These are phyloP conservation scores for Aethina tumida DNA, from an alignment of 1,140 invertebrate species.

Conservation along the genomic window DNA sequence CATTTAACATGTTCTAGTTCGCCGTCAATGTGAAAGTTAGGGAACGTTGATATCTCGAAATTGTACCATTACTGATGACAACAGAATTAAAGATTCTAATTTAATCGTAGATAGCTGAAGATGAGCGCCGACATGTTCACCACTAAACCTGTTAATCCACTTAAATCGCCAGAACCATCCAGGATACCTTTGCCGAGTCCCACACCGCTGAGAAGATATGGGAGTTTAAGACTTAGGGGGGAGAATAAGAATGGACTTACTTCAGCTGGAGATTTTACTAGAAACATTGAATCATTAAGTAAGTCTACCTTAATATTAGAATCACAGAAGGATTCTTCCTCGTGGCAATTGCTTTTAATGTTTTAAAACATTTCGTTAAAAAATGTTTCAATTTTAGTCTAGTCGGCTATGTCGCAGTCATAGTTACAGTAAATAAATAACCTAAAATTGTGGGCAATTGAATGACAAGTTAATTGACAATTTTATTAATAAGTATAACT, in stretches of 20 bases:
- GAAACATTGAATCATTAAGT: too few species aligned
- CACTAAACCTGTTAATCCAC: conserved; percentile 3
- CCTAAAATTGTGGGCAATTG: too few species aligned
- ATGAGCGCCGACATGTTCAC: conserved; percentile 19
- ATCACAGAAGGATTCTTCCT: not conserved
- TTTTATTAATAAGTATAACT: too few species aligned
- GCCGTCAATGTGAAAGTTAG: too few species aligned
- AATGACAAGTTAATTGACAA: too few species aligned
- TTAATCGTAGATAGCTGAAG: too few species aligned
- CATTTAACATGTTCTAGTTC: too few species aligned
- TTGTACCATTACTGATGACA: too few species aligned
- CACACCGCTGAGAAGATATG: conserved; percentile 36
- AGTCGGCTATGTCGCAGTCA: not conserved
- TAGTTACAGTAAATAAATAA: not conserved
- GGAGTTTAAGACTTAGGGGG: conserved; percentile 37
- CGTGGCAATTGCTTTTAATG: not conserved
- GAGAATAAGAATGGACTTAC: too few species aligned
- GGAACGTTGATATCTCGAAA: too few species aligned
- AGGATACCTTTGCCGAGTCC: conserved; percentile 30
- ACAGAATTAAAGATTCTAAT: too few species aligned
- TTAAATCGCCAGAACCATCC: conserved; percentile 7
- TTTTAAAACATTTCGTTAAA: not conserved
- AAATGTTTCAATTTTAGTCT: not conserved
- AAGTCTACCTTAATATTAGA: conserved; percentile 6
- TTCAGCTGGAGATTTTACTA: too few species aligned